phyloP scores from a whole-genome alignment of 2,888 invertebrate species.

The Caenorhabditis panamensis region DNA sequence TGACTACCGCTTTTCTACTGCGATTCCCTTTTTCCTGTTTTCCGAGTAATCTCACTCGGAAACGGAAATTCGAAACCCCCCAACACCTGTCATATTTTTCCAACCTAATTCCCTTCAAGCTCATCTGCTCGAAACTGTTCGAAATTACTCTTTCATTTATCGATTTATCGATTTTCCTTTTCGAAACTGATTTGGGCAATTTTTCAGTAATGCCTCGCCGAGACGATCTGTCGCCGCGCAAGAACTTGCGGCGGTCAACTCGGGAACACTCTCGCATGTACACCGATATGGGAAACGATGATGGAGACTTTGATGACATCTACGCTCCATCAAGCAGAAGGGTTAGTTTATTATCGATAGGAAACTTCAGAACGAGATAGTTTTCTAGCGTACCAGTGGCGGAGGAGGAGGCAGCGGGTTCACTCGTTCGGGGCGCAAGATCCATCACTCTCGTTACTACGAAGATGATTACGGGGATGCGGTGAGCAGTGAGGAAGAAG shows the following conservation, averaged over 20 bases:
- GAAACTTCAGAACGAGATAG: background rate
- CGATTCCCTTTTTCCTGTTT: too few relatives aligned
- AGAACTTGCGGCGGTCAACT: conserved; percentile 67
- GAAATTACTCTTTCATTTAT: background rate
- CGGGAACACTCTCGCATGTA: conserved; percentile 70
- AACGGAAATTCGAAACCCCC: too few relatives aligned
- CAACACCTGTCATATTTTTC: too few relatives aligned
- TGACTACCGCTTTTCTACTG: background rate
- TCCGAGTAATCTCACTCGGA: too few relatives aligned
- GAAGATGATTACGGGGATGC: conserved; percentile 51
- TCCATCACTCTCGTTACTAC: conserved; percentile 50
- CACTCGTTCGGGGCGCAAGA: conserved; percentile 62
- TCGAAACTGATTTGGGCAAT: background rate
- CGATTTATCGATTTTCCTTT: conserved; percentile 11
- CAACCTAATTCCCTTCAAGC: too few relatives aligned
- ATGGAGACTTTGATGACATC: conserved; percentile 48
- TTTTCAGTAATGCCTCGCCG: conserved; percentile 56
- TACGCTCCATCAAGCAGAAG: conserved; percentile 35
- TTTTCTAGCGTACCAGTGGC: conserved; percentile 34
- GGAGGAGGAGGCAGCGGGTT: conserved; percentile 52
- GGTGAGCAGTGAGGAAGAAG: conserved; percentile 46
- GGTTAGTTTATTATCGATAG: too few relatives aligned
- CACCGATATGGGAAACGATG: conserved; percentile 63
- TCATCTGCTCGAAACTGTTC: too few relatives aligned
- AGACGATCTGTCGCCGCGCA: conserved; percentile 67